Evolutionary conservation across 2,113 vertebrate species (phyloP), one percentile per base, ranked within the genome.

Genomic region (Zapus hudsonius): DNA sequence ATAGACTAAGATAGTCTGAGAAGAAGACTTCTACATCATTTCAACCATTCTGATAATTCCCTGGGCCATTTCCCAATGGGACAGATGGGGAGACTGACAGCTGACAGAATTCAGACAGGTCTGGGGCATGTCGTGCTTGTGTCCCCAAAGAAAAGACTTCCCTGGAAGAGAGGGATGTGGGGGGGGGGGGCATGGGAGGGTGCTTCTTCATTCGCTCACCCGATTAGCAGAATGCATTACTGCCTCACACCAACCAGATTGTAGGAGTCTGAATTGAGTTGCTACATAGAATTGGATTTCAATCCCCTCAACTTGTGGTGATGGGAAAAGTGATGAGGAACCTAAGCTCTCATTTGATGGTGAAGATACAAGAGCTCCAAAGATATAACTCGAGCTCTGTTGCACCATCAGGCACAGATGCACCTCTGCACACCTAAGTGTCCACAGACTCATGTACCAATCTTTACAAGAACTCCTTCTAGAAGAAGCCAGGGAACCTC

Each of bases 101-200:
- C 89, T 92, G 95, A 96, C 97, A 97, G 96, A 96, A 97, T 95
- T 72, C 88, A 78, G 92, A 96, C 89, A 89, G 93, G 97, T 94
- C 93, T 89, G 86, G 89, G 94, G 91, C 87, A 96, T 96, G 92
- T 95, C 94, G 87, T 93, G 97, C 96, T 95, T 96, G 90, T 92
- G 85, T 95, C 95, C 91, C 84, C 91, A 96, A 98, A 97, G 96
- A 98, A 98, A 97, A 95, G 94, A 89, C 96, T 97, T 97, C 97
- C 97, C 93, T 93, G 94, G 95, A 97, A 95, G 94, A 96, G 93
- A n/a, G n/a, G n/a, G n/a, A n/a, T n/a, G n/a, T n/a, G n/a, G n/a
- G n/a, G n/a, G 95, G 91, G 84, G 96, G 96, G 66, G 0, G 79
- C 2, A 15, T 52, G 52, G 52, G 52, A 15, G 52, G 52, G 6